Evolutionary conservation across 2,888 invertebrate species (phyloP).

Genomic region (Diarsia brunnea): DNA sequence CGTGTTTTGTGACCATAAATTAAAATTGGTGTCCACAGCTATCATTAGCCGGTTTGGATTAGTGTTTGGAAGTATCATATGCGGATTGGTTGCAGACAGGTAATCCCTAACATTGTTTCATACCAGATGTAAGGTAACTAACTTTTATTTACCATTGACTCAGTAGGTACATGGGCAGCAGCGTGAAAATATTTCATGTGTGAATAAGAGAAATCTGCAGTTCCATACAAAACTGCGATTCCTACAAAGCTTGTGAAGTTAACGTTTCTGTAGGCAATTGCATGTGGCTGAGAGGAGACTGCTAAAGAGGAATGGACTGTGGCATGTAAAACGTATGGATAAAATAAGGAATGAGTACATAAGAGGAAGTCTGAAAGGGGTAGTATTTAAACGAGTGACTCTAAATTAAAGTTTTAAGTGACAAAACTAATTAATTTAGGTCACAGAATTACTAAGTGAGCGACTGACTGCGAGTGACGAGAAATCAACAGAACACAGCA

Average conservation of each 20-base stretch:
- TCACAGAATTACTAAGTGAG: too few relatives aligned
- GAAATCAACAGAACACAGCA: too few relatives aligned
- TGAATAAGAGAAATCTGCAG: not conserved
- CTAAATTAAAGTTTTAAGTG: too few relatives aligned
- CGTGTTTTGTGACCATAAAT: slow-evolving; percentile 81
- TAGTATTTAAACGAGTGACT: too few relatives aligned
- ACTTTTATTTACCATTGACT: not conserved
- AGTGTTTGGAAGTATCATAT: slow-evolving; percentile 83
- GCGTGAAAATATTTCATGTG: not conserved
- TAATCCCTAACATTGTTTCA: slow-evolving; percentile 49
- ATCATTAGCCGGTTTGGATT: slow-evolving; percentile 83
- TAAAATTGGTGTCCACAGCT: slow-evolving; percentile 79
- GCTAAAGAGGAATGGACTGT: too few relatives aligned
- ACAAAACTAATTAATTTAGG: too few relatives aligned
- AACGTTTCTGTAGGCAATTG: too few relatives aligned
- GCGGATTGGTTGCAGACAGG: slow-evolving; percentile 84
- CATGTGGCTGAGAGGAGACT: too few relatives aligned
- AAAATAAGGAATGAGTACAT: too few relatives aligned
- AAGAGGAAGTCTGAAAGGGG: too few relatives aligned
- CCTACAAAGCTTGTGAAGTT: not conserved
- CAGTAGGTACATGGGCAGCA: not conserved
- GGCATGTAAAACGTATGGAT: too few relatives aligned
- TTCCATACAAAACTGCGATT: not conserved
- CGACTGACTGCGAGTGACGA: too few relatives aligned
- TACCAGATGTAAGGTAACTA: not conserved